These are phyloP conservation scores for Drosophila parthenogenetica DNA, from an alignment of 2,888 invertebrate genomes.

Conservation along the genomic window DNA sequence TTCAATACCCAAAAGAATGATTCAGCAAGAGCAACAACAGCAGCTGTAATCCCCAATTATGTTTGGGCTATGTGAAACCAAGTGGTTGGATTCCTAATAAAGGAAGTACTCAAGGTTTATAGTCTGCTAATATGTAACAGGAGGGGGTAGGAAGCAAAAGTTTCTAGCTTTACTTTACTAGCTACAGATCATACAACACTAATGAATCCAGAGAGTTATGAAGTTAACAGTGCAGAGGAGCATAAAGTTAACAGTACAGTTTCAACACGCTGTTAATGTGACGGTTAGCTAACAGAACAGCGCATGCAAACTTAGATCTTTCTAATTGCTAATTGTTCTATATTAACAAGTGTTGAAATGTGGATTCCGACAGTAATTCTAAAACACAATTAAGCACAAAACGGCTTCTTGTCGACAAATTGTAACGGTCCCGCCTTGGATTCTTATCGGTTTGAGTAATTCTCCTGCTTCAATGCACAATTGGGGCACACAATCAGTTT, in stretches of 20 bases:
- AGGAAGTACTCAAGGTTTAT: constrained; percentile 35
- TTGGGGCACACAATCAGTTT: constrained; percentile 51
- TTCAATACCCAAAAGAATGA: constrained; percentile 24
- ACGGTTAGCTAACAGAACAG: too few relatives aligned
- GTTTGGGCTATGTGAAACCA: constrained; percentile 18
- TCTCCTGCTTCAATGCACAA: constrained; percentile 50
- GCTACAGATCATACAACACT: too few relatives aligned
- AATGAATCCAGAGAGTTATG: too few relatives aligned
- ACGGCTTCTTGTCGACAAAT: background rate
- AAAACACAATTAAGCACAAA: background rate
- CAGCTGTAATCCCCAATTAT: constrained; percentile 33
- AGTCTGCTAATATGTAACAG: constrained; percentile 3
- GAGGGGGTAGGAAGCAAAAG: too few relatives aligned
- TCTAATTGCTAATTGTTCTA: too few relatives aligned
- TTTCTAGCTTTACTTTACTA: too few relatives aligned
- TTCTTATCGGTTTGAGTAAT: constrained; percentile 41
- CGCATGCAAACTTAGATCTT: too few relatives aligned
- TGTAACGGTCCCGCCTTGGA: constrained; percentile 14
- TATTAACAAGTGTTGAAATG: too few relatives aligned
- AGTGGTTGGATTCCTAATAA: constrained; percentile 16
- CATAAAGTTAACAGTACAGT: too few relatives aligned
- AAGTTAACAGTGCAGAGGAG: too few relatives aligned
- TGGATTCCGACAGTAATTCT: too few relatives aligned
- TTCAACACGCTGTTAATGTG: too few relatives aligned
- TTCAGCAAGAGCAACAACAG: constrained; percentile 27